These are phyloP conservation scores for Zootoca vivipara DNA, from an alignment of 2,113 vertebrate species.

Conservation along the genomic window DNA sequence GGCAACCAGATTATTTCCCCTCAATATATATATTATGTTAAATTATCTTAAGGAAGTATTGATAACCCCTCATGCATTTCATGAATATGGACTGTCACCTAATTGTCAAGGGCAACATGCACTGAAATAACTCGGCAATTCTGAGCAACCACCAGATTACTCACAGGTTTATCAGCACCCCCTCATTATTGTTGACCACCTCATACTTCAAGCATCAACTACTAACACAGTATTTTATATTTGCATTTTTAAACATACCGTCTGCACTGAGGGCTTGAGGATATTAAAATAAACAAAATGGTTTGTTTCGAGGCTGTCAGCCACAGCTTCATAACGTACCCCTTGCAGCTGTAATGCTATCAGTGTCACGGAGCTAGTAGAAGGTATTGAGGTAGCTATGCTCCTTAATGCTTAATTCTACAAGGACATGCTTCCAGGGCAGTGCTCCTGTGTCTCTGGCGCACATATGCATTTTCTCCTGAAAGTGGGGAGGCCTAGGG, in stretches of 20 bases:
- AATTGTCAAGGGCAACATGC: not conserved
- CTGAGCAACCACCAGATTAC: not conserved
- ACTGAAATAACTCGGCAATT: not conserved
- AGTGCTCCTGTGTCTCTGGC: conserved; percentile 30
- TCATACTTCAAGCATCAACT: not conserved
- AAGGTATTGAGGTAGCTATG: not conserved
- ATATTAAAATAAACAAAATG: not conserved
- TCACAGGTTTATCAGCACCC: not conserved
- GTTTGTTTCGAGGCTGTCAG: not conserved
- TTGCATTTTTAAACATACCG: not conserved
- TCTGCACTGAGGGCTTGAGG: not conserved
- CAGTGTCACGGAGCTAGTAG: not conserved
- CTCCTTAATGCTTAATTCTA: conserved; percentile 19
- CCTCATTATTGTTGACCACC: not conserved
- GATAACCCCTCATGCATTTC: not conserved
- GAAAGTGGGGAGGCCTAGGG: not conserved
- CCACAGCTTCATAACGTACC: not conserved
- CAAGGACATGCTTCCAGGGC: not conserved
- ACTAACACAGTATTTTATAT: too few species aligned
- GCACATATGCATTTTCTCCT: conserved; percentile 52
- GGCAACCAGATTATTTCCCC: not conserved
- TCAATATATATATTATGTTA: not conserved
- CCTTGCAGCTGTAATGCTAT: not conserved
- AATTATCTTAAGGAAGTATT: not conserved
- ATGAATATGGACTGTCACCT: not conserved